Evolutionary conservation across 2,888 invertebrate species (phyloP).

Genomic region (Fragum whitleyi): DNA sequence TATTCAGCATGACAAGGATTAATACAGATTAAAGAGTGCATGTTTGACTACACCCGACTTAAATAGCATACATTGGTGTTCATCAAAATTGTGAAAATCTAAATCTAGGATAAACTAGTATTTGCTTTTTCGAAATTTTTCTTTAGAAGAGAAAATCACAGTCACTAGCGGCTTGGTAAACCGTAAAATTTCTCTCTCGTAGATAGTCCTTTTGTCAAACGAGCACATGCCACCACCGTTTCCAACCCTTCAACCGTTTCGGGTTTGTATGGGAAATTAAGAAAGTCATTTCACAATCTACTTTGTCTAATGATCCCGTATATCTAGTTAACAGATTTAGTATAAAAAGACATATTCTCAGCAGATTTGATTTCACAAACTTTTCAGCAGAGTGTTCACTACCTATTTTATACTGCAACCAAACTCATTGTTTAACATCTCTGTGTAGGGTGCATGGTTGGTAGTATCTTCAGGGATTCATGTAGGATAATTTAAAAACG

Average conservation of each 20-base stretch:
- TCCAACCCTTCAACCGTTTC: not conserved
- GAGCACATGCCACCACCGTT: too few relatives aligned
- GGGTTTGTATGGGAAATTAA: not conserved
- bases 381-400: not conserved
- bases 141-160: too few relatives aligned
- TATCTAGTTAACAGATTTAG: not conserved
- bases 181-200: too few relatives aligned
- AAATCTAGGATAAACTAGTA: too few relatives aligned
- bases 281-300: not conserved
- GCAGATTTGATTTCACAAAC: not conserved
- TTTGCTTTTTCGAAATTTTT: too few relatives aligned
- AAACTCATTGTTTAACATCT: not conserved
- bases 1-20: too few relatives aligned
- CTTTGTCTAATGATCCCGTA: not conserved
- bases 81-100: too few relatives aligned
- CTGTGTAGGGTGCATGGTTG: constrained; percentile 4
- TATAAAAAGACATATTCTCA: not conserved
- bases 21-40: too few relatives aligned
- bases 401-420: not conserved
- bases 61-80: too few relatives aligned
- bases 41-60: too few relatives aligned
- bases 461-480: not conserved
- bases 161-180: too few relatives aligned
- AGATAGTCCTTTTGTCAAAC: too few relatives aligned
- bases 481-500: constrained; percentile 15